Percentiles rank a stretch among this genome's conserved stretches.
Conservation (phyloP, 2,113 vertebrate genomes). For the Campylomormyrus numenius region DNA sequence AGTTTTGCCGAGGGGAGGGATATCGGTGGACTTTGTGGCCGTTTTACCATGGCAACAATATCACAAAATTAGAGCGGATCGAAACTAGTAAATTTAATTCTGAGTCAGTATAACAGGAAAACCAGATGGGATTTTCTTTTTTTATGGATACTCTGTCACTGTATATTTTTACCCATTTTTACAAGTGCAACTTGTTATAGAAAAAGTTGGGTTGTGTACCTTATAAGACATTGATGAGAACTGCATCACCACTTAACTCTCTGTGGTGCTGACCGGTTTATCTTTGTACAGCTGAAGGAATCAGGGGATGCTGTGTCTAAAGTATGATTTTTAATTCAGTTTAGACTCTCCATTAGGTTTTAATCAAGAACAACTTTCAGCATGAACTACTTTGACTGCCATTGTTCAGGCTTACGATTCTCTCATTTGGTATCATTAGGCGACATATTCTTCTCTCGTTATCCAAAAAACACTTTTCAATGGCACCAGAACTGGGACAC, state of each 20-base stretch:
- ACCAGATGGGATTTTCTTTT: not conserved
- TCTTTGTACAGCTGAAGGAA: not conserved
- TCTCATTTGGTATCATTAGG: not conserved
- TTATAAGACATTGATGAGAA: not conserved
- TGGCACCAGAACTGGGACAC: not conserved
- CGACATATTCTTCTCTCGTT: not conserved
- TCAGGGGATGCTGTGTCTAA: not conserved
- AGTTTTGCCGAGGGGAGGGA: not conserved
- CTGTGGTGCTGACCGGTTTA: not conserved
- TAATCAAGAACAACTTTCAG: not conserved
- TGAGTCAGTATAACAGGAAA: not conserved
- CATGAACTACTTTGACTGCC: not conserved
- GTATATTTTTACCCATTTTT: not conserved
- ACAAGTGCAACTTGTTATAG: not conserved
- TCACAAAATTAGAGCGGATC: not conserved
- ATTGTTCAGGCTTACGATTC: not conserved
- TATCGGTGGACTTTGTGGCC: not conserved
- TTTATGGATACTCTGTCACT: not conserved
- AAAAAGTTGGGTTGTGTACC: not conserved
- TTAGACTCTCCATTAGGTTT: not conserved
- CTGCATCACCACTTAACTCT: not conserved
- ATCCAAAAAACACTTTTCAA: not conserved
- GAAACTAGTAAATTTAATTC: not conserved
- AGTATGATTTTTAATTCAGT: not conserved
- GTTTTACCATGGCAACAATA: not conserved